Base-by-base conservation (phyloP, 2,113 vertebrate genomes). In the Pygathrix nemaeus region DNA sequence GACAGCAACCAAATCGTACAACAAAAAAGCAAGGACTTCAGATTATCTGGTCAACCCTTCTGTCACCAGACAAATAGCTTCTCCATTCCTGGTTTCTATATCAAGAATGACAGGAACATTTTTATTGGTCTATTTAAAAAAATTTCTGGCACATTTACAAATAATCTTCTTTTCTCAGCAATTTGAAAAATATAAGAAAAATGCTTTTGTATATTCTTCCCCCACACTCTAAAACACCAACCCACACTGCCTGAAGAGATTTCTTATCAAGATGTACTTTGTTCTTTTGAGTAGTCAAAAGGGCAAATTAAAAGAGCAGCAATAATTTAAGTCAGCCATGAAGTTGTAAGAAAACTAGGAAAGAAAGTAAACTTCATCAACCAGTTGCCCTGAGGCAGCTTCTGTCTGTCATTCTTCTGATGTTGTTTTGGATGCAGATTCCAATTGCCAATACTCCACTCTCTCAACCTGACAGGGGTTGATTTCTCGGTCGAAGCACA, bases 221-320 rank as follows among this genome's bases (percentile, higher is more conserved):
- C 55, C 23, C 32, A 68, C 1, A 40, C 40, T 82, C 12, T 10
- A 64, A 76, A 92, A 64, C 13, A 85, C 61, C 76, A 94, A 68
- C 38, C 6, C 40, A 25, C 13, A 43, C 17, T 78, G 78, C 48
- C 23, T 27, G 66, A 48, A 92, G 35, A 96, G 52, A 43, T 87
- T 94, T 92, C 70, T 93, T 57, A 96, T 80, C 86, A 96, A 92
- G 50, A 93, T 30, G 84, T 75, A 93, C 81, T 96, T 90, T 73
- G 89, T 72, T 96, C 93, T 89, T 88, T 57, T 87, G 64, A 81
- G 50, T 10, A 86, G 82, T 66, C 48, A 79, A 85, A 94, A 78
- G 79, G 14, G 89, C 85, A 95, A 96, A 76, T 95, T 45, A 73
- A 80, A 90, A 93, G 43, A 88, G 78, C 6, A 78, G 57, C 75